phyloP scores from a whole-genome alignment of 2,888 invertebrate species.

The Octonoba sinensis region DNA sequence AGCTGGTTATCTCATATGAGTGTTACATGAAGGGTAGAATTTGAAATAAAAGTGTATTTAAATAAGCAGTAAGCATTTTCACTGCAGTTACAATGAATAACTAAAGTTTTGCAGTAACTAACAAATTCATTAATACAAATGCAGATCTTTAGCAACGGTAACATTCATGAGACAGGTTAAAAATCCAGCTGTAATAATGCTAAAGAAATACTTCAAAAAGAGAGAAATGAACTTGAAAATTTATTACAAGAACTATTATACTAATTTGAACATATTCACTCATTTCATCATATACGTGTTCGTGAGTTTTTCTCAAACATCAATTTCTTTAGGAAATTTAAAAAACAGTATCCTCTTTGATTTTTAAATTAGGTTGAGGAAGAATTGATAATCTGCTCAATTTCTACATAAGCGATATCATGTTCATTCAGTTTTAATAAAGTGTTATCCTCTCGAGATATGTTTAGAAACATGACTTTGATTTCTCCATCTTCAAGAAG shows the following conservation, averaged over 20 bases:
- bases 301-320: neutral
- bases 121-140: no score
- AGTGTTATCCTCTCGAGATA: neutral
- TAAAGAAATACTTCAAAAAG: neutral
- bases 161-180: constrained; percentile 5
- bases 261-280: neutral
- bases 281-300: neutral
- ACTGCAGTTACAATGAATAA: no score
- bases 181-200: neutral
- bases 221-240: neutral
- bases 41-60: no score
- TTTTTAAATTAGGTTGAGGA: no score
- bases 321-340: neutral
- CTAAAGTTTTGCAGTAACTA: no score
- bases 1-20: no score
- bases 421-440: neutral
- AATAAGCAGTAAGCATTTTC: no score
- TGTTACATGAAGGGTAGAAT: no score
- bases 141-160: no score
- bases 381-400: neutral
- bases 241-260: neutral
- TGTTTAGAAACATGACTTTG: neutral
- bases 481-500: neutral
- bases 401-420: neutral
- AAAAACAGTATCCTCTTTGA: neutral